These are phyloP conservation scores for Antedon mediterranea DNA, from an alignment of 53 echinoderm and acorn worm genomes.

Conservation along the genomic window DNA sequence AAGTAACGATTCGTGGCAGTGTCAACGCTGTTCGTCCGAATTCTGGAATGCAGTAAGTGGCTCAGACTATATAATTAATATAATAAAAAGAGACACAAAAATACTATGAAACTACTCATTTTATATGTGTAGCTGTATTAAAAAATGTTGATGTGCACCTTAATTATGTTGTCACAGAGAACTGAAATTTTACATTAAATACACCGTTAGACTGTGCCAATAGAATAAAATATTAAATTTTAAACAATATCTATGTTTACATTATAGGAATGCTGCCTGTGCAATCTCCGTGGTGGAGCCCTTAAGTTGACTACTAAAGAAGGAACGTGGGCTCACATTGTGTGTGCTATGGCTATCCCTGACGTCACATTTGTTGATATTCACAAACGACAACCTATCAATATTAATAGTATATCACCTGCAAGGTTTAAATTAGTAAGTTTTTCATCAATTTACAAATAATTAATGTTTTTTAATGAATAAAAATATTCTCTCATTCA, in stretches of 20 bases:
- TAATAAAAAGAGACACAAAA: too few relatives aligned
- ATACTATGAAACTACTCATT: too few relatives aligned
- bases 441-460: too few relatives aligned
- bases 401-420: constrained; percentile 46
- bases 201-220: too few relatives aligned
- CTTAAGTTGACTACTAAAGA: constrained; percentile 50
- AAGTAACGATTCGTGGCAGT: constrained; percentile 35
- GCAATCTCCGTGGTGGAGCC: constrained; percentile 86
- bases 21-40: constrained; percentile 48
- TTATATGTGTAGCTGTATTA: too few relatives aligned
- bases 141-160: too few relatives aligned
- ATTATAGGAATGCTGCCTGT: constrained; percentile 77
- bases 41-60: constrained; percentile 78
- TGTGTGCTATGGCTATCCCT: constrained; percentile 92
- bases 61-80: too few relatives aligned
- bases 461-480: too few relatives aligned
- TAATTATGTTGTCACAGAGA: too few relatives aligned
- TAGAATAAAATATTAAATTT: too few relatives aligned
- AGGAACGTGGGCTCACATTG: constrained; percentile 82
- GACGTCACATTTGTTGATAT: constrained; percentile 66
- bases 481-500: too few relatives aligned
- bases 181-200: too few relatives aligned
- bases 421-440: constrained; percentile 92
- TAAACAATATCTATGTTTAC: background rate
- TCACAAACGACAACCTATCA: constrained; percentile 47